phyloP scores from a whole-genome alignment of 1,140 invertebrate species.

The Medauroidea extradentata region DNA sequence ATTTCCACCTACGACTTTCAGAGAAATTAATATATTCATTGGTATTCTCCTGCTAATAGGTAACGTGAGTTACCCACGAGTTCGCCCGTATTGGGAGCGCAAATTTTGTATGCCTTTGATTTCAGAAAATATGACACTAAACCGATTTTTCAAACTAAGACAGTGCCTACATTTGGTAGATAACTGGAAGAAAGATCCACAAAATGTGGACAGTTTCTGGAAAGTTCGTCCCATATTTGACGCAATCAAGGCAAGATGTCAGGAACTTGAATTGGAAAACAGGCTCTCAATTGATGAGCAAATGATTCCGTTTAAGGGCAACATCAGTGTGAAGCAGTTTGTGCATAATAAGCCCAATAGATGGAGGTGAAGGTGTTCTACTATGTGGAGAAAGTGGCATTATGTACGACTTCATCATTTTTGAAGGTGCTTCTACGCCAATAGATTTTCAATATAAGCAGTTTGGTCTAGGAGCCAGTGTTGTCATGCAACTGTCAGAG shows the following conservation, averaged over 20 bases:
- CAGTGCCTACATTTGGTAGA: too few species aligned
- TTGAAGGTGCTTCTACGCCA: constrained; percentile 6
- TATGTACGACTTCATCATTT: constrained; percentile 3
- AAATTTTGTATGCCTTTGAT: too few species aligned
- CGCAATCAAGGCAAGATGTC: constrained; percentile 13
- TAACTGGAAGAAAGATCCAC: too few species aligned
- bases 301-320: constrained; percentile 12
- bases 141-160: too few species aligned
- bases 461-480: constrained; percentile 22
- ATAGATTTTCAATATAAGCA: neutral
- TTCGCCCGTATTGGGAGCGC: too few species aligned
- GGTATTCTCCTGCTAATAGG: too few species aligned
- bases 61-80: too few species aligned
- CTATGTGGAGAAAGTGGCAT: constrained; percentile 14
- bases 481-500: constrained; percentile 25
- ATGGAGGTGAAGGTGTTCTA: constrained; percentile 17
- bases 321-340: constrained; percentile 5
- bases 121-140: too few species aligned
- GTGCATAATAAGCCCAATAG: constrained; percentile 6
- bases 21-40: too few species aligned
- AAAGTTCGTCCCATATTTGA: constrained; percentile 11
- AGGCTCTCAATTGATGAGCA: constrained; percentile 13
- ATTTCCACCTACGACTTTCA: too few species aligned
- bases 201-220: too few species aligned
- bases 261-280: constrained; percentile 10